phyloP scores from a whole-genome alignment of 2,888 invertebrate species.

The Rhorus exstirpatorius region DNA sequence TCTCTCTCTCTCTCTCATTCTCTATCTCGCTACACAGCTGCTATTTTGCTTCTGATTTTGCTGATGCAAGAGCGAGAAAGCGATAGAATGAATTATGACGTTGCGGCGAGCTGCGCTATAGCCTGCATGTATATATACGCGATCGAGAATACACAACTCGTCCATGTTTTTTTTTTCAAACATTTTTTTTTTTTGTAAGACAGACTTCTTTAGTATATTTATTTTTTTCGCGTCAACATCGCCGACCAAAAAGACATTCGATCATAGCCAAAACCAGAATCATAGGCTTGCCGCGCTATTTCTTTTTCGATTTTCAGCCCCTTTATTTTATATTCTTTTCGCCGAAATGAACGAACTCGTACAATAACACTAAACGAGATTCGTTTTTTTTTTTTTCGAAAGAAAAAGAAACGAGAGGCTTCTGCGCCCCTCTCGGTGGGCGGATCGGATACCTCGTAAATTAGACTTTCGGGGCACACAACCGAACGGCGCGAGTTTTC shows the following conservation, averaged over 20 bases:
- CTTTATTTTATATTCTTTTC: constrained; percentile 61
- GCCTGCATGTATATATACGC: constrained; percentile 28
- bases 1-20: constrained; percentile 16
- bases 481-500: constrained; percentile 81
- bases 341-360: constrained; percentile 47
- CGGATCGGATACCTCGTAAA: constrained; percentile 80
- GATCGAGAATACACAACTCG: constrained; percentile 58
- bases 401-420: constrained; percentile 19
- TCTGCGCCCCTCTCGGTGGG: constrained; percentile 75
- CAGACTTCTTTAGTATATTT: constrained; percentile 47
- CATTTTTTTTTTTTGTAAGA: constrained; percentile 3
- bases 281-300: constrained; percentile 7
- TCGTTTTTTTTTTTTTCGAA: constrained; percentile 31
- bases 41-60: constrained; percentile 59
- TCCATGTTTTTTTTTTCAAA: constrained; percentile 35
- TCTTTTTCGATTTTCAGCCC: constrained; percentile 25
- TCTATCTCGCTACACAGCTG: constrained; percentile 63
- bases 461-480: constrained; percentile 80
- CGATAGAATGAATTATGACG: constrained; percentile 69
- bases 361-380: constrained; percentile 58
- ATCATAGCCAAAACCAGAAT: constrained; percentile 40
- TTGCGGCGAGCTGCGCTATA: constrained; percentile 56
- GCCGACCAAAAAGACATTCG: constrained; percentile 51
- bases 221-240: constrained; percentile 66
- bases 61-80: constrained; percentile 55